Base-by-base conservation (phyloP, 2,888 invertebrate genomes). In the Notodonta dromedarius region DNA sequence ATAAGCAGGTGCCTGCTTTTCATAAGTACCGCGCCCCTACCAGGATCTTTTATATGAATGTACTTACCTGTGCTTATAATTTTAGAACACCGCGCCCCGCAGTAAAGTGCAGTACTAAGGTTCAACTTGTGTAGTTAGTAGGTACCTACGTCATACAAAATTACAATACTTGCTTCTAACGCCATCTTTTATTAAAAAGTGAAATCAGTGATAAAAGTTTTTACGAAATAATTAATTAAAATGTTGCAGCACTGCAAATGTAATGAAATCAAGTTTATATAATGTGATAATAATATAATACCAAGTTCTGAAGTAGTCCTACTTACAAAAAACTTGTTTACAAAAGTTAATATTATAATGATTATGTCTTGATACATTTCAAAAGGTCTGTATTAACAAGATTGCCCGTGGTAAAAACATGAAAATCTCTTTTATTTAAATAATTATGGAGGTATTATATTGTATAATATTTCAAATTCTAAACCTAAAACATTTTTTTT, bases 381-480 rank as follows among this genome's bases (percentile, higher is more conserved):
- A 0, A 35, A 58, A 57, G 72, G 85, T 75, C 89, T 86, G 87
- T 90, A 90, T n/a, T n/a, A 1, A 0, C 56, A 62, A 59, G 71
- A 75, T 89, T 88, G 82, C 87, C 79, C 79, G 68, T 24, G 40
- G n/a, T 16, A 68, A 77, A 78, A 67, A 60, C 7, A 9, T 35
- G 8, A 11, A 9, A 59, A 59, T 51, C 24, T 12, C 5, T 39
- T 13, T 44, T 46, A 48, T 51, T 32, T 39, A 13, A 63, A 40
- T 56, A 16, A 14, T 44, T n/a, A 24, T 51, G 4, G 2, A 39
- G 32, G 8, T 8, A 16, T 13, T 16, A 16, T 5, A 1, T 16
- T 8, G 24, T 2, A 24, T 24, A 24, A 24, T 24, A 24, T 24
- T 24, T 24, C 2, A 24, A 24, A 24, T 24, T 24, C 2, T 24